Evolutionary conservation across 2,113 vertebrate genomes (phyloP).

Genomic region (Burhinus bistriatus): DNA sequence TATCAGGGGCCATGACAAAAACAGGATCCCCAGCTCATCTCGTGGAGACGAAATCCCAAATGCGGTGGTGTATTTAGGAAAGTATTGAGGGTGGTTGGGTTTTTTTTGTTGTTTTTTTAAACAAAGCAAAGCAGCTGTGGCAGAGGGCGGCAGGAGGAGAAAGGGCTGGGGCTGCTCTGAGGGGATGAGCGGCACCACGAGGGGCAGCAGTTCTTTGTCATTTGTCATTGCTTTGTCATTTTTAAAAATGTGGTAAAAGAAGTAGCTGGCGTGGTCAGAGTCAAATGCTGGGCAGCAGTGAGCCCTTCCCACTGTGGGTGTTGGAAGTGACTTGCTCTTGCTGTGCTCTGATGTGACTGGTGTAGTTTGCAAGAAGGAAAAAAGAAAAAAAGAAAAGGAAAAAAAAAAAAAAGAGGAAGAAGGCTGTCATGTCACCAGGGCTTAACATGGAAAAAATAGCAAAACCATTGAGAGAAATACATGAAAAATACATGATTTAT

Average conservation of each 20-base stretch:
- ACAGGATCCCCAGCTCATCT: too few relatives aligned
- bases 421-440: not conserved
- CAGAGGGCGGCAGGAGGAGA: not conserved
- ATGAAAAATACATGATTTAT: not conserved
- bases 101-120: not conserved
- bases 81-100: not conserved
- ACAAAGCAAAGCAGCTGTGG: not conserved
- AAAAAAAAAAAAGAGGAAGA: too few relatives aligned
- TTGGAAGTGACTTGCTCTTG: not conserved
- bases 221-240: not conserved
- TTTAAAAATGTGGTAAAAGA: not conserved
- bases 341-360: not conserved
- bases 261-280: not conserved
- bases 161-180: not conserved
- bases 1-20: not conserved
- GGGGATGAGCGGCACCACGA: rapidly evolving
- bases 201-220: not conserved
- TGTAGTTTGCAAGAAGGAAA: not conserved
- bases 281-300: rapidly evolving
- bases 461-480: not conserved
- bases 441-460: not conserved
- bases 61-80: not conserved
- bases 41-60: not conserved
- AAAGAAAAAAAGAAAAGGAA: rapidly evolving
- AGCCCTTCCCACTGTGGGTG: not conserved